Percentiles rank a stretch among this genome's conserved stretches.
Conservation (phyloP, 2,113 vertebrate species). For the Triplophysa rosa region DNA sequence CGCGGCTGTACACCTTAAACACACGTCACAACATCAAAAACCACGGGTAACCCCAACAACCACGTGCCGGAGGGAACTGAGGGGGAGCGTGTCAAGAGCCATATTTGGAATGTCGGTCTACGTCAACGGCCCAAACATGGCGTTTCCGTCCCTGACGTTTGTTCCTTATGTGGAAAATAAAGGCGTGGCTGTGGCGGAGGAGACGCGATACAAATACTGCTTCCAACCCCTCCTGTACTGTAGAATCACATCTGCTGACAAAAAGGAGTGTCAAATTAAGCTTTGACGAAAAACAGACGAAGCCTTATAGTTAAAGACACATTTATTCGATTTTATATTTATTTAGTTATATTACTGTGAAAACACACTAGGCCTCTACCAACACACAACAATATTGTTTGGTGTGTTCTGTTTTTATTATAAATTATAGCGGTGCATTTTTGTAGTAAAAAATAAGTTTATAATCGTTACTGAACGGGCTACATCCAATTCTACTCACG, state of each 20-base stretch:
- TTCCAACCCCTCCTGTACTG: conserved; percentile 55
- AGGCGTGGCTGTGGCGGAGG: conserved; percentile 46
- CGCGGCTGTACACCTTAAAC: neutral
- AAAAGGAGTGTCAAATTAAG: conserved; percentile 46
- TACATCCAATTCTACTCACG: neutral
- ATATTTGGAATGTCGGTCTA: conserved; percentile 65
- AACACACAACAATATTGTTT: conserved; percentile 13
- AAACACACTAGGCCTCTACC: neutral
- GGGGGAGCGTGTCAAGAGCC: conserved; percentile 58
- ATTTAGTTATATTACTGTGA: conserved; percentile 2
- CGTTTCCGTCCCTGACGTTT: conserved; percentile 66
- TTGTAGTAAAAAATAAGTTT: neutral
- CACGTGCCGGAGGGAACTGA: conserved; percentile 64
- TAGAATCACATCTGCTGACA: conserved; percentile 59
- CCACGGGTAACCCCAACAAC: conserved; percentile 65
- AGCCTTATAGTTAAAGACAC: neutral
- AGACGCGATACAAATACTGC: conserved; percentile 48
- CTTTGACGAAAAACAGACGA: conserved; percentile 3
- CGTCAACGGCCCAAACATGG: conserved; percentile 59
- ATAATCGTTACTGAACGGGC: neutral
- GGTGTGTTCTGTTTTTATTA: neutral
- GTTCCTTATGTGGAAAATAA: conserved; percentile 60
- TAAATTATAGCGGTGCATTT: neutral
- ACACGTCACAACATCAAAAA: conserved; percentile 31
- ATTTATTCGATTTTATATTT: neutral